These are phyloP conservation scores for Microcebus ravelobensis DNA, from an alignment of 2,113 vertebrate species.

Conservation along the genomic window DNA sequence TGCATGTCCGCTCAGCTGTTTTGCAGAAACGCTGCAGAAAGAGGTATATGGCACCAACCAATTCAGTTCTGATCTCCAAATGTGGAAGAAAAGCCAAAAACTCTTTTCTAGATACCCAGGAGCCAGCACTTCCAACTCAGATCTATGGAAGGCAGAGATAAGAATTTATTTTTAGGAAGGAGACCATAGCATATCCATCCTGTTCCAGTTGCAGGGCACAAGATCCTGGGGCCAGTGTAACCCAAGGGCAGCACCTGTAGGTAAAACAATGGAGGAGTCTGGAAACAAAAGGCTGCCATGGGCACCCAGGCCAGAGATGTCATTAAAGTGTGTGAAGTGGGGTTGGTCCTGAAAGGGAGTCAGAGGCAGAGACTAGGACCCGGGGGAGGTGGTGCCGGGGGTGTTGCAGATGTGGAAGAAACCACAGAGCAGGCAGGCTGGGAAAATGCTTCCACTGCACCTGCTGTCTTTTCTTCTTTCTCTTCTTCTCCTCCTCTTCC, in stretches of 20 bases:
- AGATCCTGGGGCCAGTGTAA: background rate
- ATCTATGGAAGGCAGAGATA: background rate
- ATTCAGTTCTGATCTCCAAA: background rate
- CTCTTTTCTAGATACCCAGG: background rate
- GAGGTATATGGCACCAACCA: background rate
- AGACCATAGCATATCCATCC: background rate
- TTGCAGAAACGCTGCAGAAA: slow-evolving; percentile 35
- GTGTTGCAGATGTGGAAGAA: background rate
- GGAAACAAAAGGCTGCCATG: background rate
- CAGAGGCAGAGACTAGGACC: background rate
- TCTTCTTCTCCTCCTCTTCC: background rate
- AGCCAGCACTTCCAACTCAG: background rate
- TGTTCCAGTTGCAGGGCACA: background rate
- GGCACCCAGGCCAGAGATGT: background rate
- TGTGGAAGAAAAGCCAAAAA: background rate
- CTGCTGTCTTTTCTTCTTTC: background rate
- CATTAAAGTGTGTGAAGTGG: background rate
- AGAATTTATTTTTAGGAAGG: background rate
- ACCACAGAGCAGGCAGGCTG: background rate
- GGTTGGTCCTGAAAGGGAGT: background rate
- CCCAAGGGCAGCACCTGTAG: background rate
- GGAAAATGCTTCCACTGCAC: background rate
- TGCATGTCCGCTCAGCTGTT: background rate
- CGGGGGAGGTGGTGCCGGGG: background rate
- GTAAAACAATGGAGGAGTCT: background rate